Conservation (phyloP, 2,113 vertebrate genomes). For the Burhinus oedicnemus region DNA sequence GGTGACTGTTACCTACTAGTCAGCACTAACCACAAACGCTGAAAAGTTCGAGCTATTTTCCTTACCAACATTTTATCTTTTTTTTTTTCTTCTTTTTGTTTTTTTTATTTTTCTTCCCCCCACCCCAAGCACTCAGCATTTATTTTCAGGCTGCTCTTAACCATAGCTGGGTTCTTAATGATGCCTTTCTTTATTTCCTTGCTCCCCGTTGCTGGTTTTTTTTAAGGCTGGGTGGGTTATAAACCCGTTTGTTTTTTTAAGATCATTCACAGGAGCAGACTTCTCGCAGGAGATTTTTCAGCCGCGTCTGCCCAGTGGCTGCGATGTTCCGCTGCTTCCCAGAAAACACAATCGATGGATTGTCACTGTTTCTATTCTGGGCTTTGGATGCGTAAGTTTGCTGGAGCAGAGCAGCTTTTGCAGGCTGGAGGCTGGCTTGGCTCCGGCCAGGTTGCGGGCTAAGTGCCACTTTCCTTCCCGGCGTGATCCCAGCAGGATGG, state of each 20-base stretch:
- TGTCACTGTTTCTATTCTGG: background rate
- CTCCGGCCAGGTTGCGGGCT: rapidly evolving
- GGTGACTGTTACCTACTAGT: background rate
- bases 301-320: background rate
- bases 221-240: background rate
- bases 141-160: background rate
- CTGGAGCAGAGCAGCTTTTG: background rate
- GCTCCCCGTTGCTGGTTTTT: background rate
- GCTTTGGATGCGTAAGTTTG: background rate
- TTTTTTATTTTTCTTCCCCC: no score
- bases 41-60: background rate
- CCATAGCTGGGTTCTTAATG: background rate
- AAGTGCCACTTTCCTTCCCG: background rate
- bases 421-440: background rate
- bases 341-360: background rate
- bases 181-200: background rate
- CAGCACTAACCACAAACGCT: background rate
- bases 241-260: background rate
- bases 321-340: background rate
- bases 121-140: background rate
- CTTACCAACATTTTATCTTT: background rate
- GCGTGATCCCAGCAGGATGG: rapidly evolving
- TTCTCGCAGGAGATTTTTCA: background rate
- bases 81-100: no score
- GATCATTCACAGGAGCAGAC: background rate